These are phyloP conservation scores for Xylocopa sonorina DNA, from an alignment of 1,140 invertebrate species.

Conservation along the genomic window DNA sequence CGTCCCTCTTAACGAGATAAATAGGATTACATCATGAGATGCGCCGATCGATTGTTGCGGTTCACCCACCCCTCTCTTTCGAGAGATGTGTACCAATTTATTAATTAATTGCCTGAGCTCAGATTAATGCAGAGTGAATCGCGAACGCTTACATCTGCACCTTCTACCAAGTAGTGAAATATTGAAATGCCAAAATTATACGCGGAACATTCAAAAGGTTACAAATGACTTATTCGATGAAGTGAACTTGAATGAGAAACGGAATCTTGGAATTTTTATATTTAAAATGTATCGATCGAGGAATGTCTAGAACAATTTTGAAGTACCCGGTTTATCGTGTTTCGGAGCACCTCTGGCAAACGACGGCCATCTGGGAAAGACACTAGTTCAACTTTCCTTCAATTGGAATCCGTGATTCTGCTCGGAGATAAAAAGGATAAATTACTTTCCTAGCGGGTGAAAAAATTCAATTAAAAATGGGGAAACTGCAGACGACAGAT, in stretches of 20 bases:
- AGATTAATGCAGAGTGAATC: background rate
- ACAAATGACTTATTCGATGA: too few relatives aligned
- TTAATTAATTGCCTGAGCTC: conserved; percentile 35
- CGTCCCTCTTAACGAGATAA: conserved; percentile 62
- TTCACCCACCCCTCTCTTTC: background rate
- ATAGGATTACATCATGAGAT: conserved; percentile 61
- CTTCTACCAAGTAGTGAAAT: too few relatives aligned
- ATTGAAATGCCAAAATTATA: too few relatives aligned
- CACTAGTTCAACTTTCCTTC: conserved; percentile 70
- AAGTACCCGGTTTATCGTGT: conserved; percentile 51
- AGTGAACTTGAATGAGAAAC: too few relatives aligned
- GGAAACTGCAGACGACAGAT: conserved; percentile 67
- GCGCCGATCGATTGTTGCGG: conserved; percentile 54
- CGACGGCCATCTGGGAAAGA: conserved; percentile 65
- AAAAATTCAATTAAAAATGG: conserved; percentile 72
- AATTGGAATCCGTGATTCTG: conserved; percentile 70
- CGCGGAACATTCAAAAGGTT: too few relatives aligned
- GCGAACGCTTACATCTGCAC: background rate
- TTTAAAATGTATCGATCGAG: conserved; percentile 6
- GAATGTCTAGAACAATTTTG: conserved; percentile 45
- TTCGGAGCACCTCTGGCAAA: conserved; percentile 60
- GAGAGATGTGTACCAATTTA: conserved; percentile 12
- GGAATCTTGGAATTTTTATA: too few relatives aligned
- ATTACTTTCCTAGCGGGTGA: conserved; percentile 64
- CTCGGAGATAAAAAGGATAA: conserved; percentile 69